Conservation (phyloP, 2,888 invertebrate genomes). For the Gymnoscelis rufifasciata region DNA sequence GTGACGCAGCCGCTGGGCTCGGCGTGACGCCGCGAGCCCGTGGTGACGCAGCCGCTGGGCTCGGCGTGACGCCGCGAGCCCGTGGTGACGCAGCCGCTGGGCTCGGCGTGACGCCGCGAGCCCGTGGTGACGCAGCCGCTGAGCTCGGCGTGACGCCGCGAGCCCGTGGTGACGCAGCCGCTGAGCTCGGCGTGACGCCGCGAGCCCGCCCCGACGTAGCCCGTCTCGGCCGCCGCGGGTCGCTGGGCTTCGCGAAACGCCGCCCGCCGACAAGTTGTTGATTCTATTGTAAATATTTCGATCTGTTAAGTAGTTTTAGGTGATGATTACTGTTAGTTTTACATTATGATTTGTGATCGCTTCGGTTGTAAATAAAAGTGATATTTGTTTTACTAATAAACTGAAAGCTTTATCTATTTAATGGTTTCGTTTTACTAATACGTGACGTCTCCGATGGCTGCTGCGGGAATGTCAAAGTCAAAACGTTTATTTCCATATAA, state of each 20-base stretch:
- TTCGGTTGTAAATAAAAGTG: conserved; percentile 79
- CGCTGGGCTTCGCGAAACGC: conserved; percentile 30
- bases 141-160: conserved; percentile 31
- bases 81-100: conserved; percentile 5
- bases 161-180: conserved; percentile 46
- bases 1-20: conserved; percentile 25
- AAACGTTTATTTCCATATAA: no score
- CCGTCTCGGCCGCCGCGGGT: conserved; percentile 9
- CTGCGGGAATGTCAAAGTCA: no score
- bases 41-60: conserved; percentile 21
- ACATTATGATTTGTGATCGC: conserved; percentile 74
- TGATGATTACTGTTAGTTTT: conserved; percentile 72
- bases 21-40: conserved; percentile 39
- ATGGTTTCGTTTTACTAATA: conserved; percentile 11
- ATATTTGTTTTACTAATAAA: conserved; percentile 78
- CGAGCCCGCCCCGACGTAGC: no score
- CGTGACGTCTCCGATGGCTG: no score
- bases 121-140: conserved; percentile 21
- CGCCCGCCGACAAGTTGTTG: conserved; percentile 61
- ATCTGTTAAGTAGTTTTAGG: conserved; percentile 78
- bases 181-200: conserved; percentile 38
- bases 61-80: conserved; percentile 31
- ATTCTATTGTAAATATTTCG: conserved; percentile 76
- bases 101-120: conserved; percentile 39
- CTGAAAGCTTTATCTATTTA: conserved; percentile 62